phyloP scores from a whole-genome alignment of 2,113 vertebrate species.

The Prunella fulvescens region DNA sequence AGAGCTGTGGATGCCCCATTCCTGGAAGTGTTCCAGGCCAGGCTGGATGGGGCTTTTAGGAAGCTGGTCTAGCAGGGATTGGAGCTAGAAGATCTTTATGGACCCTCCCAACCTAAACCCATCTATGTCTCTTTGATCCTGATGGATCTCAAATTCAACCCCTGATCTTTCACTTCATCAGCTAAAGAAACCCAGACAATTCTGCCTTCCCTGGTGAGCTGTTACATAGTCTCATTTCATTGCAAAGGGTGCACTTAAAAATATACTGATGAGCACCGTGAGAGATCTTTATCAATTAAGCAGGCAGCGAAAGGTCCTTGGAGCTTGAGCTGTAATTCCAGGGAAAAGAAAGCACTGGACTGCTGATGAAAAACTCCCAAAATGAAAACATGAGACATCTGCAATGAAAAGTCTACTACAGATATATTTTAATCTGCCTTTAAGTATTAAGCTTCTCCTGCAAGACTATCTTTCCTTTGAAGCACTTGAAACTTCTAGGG shows the following conservation, averaged over 20 bases:
- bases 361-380: background rate
- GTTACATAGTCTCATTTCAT: background rate
- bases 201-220: background rate
- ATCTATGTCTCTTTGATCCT: background rate
- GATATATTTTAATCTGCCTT: background rate
- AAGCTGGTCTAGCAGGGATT: background rate
- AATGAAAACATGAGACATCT: background rate
- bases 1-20: background rate
- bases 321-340: background rate
- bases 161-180: background rate
- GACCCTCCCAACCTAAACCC: background rate
- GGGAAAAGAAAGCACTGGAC: background rate
- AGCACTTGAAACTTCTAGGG: background rate
- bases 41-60: background rate
- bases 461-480: background rate
- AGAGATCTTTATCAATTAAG: background rate
- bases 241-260: background rate
- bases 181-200: background rate
- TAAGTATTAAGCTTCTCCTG: background rate
- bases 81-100: accelerated
- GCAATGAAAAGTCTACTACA: background rate
- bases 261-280: background rate
- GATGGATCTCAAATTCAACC: background rate
- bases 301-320: background rate
- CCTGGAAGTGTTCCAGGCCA: background rate